Conservation (phyloP, 2,113 vertebrate genomes). For the Leucopsar rothschildi region DNA sequence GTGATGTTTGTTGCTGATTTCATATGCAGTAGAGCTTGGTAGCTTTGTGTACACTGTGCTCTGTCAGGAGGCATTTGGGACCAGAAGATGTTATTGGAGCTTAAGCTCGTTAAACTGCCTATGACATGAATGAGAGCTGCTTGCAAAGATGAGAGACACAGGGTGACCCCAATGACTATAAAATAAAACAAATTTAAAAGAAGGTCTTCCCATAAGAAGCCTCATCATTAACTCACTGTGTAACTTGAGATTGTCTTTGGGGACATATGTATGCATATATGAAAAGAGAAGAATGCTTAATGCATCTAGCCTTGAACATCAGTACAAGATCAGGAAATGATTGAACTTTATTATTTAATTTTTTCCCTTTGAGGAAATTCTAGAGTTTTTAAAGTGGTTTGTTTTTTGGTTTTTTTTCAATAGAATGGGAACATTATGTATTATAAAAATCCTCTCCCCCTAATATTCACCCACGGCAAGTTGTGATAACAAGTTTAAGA, state of each 20-base stretch:
- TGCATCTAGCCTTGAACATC: background rate
- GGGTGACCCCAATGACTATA: slow-evolving; percentile 4
- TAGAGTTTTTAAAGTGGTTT: background rate
- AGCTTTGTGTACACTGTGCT: background rate
- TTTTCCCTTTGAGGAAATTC: background rate
- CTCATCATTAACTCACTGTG: background rate
- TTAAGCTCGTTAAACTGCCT: background rate
- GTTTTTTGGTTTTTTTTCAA: background rate
- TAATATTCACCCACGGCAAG: background rate
- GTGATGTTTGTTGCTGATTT: background rate
- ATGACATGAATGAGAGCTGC: background rate
- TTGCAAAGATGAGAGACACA: background rate
- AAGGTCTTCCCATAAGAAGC: background rate
- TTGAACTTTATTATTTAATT: background rate
- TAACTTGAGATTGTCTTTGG: slow-evolving; percentile 4
- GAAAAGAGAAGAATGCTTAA: background rate
- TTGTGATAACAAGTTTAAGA: background rate
- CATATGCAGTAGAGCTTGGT: background rate
- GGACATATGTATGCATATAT: background rate
- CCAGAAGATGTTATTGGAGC: background rate
- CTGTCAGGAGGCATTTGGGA: slow-evolving; percentile 17
- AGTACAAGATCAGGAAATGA: background rate
- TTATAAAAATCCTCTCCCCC: background rate
- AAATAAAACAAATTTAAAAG: slow-evolving; percentile 1
- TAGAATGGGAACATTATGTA: background rate